Percentiles rank a stretch among this genome's conserved stretches.
Conservation (phyloP, 2,797 vertebrate species). For the Pipistrellus kuhlii region DNA sequence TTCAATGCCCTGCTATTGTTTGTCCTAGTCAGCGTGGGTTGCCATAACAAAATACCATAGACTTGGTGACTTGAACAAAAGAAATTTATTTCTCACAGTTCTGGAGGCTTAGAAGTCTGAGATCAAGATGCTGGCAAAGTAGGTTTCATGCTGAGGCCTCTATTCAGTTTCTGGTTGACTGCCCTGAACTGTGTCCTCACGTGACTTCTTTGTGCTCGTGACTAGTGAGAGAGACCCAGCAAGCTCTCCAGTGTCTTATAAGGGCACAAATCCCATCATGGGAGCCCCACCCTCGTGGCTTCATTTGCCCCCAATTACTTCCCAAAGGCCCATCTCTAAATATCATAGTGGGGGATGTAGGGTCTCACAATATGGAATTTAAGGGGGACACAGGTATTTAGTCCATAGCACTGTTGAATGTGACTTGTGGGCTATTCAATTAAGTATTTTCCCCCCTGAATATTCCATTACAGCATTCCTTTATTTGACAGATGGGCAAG, state of each 20-base stretch:
- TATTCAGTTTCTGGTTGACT: neutral
- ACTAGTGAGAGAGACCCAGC: neutral
- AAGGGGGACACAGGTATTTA: neutral
- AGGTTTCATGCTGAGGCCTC: neutral
- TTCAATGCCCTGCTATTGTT: neutral
- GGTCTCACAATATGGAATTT: neutral
- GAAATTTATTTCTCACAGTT: neutral
- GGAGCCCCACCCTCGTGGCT: neutral
- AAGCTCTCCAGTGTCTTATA: neutral
- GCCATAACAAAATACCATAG: neutral
- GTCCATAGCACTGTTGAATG: neutral
- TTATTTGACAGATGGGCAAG: conserved; percentile 52
- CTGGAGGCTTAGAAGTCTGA: neutral
- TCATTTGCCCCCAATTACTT: neutral
- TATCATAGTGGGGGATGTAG: neutral
- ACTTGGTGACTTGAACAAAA: neutral
- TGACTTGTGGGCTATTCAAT: neutral
- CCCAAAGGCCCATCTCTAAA: neutral
- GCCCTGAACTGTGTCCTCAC: neutral
- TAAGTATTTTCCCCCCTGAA: neutral
- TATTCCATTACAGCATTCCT: neutral
- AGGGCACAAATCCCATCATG: neutral
- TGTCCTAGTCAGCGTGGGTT: no score
- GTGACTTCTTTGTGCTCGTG: neutral
- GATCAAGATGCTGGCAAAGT: neutral